A percentile compares a stretch with the other conserved stretches of the same genome.
Evolutionary conservation across 2,888 invertebrate species (phyloP).

Genomic region (Himalopsyche anomala): DNA sequence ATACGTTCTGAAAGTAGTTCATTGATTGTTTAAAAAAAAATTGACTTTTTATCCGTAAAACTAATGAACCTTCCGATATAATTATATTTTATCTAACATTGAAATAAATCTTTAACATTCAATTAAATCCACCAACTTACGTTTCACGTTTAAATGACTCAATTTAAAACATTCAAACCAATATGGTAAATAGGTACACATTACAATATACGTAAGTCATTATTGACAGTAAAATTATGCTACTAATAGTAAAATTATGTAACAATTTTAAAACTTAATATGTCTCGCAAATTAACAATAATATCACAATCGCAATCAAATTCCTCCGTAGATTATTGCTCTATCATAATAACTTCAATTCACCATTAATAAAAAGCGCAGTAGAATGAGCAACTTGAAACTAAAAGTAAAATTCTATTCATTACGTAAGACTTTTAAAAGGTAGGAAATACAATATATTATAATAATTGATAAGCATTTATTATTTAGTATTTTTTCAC

Average conservation of each 20-base stretch:
- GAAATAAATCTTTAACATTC: no score
- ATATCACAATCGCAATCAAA: constrained; percentile 22
- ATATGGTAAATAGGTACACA: not conserved
- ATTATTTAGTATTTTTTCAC: not conserved
- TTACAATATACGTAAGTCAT: not conserved
- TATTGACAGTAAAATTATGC: not conserved
- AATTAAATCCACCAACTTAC: no score
- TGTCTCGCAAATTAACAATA: constrained; percentile 37
- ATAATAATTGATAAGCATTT: constrained; percentile 23
- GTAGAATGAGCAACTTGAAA: constrained; percentile 15
- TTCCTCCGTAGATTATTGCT: constrained; percentile 33
- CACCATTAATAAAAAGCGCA: not conserved
- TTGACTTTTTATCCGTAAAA: no score
- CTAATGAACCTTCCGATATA: no score
- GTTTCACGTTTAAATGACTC: no score
- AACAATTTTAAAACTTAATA: constrained; percentile 27
- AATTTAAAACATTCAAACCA: no score
- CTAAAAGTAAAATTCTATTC: not conserved
- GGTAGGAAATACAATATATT: not conserved
- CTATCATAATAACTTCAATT: not conserved
- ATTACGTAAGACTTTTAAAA: not conserved
- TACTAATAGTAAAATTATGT: not conserved
- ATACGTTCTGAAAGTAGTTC: no score
- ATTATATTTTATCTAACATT: no score
- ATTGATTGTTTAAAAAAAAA: no score